phyloP scores from a whole-genome alignment of 2,888 invertebrate genomes.

The Limenitis camilla region DNA sequence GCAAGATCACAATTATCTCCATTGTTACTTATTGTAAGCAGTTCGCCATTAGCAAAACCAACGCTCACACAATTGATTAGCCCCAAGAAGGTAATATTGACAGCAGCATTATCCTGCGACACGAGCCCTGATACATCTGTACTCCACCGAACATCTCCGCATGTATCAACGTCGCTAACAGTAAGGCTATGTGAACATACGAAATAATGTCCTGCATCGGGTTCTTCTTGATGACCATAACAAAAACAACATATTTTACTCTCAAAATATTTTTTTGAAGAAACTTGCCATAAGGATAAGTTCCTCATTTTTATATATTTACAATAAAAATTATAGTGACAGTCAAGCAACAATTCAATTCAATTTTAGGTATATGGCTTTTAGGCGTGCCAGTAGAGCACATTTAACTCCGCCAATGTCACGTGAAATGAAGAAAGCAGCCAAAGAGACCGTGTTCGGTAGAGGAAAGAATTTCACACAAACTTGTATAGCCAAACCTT shows the following conservation, averaged over 20 bases:
- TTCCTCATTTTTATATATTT: constrained; percentile 46
- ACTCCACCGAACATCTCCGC: constrained; percentile 46
- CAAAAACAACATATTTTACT: constrained; percentile 39
- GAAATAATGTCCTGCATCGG: constrained; percentile 45
- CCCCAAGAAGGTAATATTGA: constrained; percentile 54
- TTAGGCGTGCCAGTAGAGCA: no score
- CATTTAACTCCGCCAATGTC: no score
- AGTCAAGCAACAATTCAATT: no score
- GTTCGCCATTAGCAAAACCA: constrained; percentile 56
- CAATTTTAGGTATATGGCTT: no score
- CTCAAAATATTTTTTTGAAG: constrained; percentile 36
- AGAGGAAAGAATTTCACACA: no score
- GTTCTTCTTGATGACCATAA: constrained; percentile 51
- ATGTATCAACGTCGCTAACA: constrained; percentile 43
- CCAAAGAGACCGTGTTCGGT: no score
- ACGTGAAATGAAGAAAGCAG: no score
- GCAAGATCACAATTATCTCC: constrained; percentile 43
- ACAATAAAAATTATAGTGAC: background rate
- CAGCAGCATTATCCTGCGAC: constrained; percentile 60
- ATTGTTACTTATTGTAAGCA: constrained; percentile 45
- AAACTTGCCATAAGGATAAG: constrained; percentile 51
- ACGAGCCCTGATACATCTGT: constrained; percentile 44
- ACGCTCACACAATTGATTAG: constrained; percentile 50
- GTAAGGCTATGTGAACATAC: constrained; percentile 54
- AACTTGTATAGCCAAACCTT: no score